Evolutionary conservation across 1,140 invertebrate genomes (phyloP), one percentile per base, ranked within the genome.

Genomic region (Gerris buenoi): DNA sequence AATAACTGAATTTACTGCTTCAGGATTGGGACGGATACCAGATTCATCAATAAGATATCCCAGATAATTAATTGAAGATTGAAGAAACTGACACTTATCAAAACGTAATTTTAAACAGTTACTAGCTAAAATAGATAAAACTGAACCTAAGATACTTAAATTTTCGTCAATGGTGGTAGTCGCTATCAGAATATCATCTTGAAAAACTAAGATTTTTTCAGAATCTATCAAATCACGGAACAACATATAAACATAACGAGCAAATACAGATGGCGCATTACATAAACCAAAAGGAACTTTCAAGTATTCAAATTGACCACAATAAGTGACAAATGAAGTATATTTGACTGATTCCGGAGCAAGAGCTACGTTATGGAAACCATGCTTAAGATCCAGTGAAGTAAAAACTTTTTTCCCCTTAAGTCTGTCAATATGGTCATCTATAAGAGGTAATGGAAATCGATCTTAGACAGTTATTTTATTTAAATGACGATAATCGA

Each of bases 401-500:
- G 71, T 68, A 62, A 79, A 79, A 25, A 65, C 72, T 10, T 66
- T 68, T 2, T 69, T 61, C 0, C 71, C 72, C 0, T 58, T 64
- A n/a, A 81, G 63, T 1, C 56, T 65, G 62, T 75, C 70, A 3
- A 81, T 65, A 14, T 70, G 64, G n/a, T 77, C 74, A 25, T 77
- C 74, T 18, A 81, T 78, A 13, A 73, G 28, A 1, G 79, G 79
- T 3, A 82, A 65, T 0, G 79, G 80, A 69, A 73, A 81, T 25
- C 66, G 57, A 63, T 78, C 76, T 27, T 67, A 60, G 5, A 67
- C 68, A 0, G 76, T 79, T 0, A 75, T 65, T 0, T 33, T 23
- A 68, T 81, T 81, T 1, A 81, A 63, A 10, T 63, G 13, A 22
- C 77, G 63, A 68, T 75, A 81, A 69, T 81, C 80, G 1, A 80